Evolutionary conservation across 2,888 invertebrate species (phyloP), one percentile per base, ranked within the genome.

Genomic region (Encarsia formosa): DNA sequence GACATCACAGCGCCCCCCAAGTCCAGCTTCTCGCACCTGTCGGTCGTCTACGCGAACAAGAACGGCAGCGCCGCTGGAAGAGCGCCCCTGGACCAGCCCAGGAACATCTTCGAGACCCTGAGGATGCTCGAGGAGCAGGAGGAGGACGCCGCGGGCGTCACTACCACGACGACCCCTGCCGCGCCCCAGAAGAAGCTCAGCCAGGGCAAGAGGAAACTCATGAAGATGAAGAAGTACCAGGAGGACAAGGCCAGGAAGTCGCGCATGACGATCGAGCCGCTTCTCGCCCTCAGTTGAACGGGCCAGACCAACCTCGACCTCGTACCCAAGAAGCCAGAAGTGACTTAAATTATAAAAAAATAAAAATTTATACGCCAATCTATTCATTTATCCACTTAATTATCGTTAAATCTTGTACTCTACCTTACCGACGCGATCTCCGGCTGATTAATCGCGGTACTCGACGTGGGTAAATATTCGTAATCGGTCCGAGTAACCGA

Each of bases 1-100:
- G 92, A 92, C 64, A 91, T 92, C 48, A 91, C 91, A 57, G 84
- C 88, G 3, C 89, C 90, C 1, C 82, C 87, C 0, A 88, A 88
- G 66, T 79, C 85, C 2, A 88, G 88, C 5, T 91, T 87, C 71
- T 90, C 91, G 0, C 87, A 91, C 62, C 85, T 84, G 57, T 88
- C 90, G 24, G 86, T 91, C 0, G 90, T 91, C 0, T 91, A 91
- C 67, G 88, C 87, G 0, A 88, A 88, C 61, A 87, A 87, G 69
- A 90, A 89, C 64, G 82, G 81, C 6, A 87, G 85, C 3, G 75
- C 78, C 58, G 79, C 79, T 61, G n/a, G n/a, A n/a, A 78, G 82
- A 59, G 72, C 78, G 18, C 76, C 77, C 5, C 76, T 77, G 9
- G 78, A 74, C 4, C 77, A 79, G 60, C 88, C 88, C n/a, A 87